These are phyloP conservation scores for Carcina quercana DNA, from an alignment of 2,888 invertebrate genomes.

Conservation along the genomic window DNA sequence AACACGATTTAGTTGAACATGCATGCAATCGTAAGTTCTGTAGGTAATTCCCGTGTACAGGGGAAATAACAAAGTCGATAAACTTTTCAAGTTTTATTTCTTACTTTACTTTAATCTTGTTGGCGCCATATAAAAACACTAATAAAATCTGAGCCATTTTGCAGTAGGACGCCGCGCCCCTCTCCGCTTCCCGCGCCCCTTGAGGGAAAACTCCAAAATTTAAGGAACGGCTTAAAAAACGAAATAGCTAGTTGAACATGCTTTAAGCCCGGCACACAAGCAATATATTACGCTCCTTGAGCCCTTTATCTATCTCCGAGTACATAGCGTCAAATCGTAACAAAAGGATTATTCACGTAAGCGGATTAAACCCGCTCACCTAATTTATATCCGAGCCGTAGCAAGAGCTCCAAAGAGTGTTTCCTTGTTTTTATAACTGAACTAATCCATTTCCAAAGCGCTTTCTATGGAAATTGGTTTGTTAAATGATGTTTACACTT, in stretches of 20 bases:
- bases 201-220: no score
- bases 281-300: constrained; percentile 32
- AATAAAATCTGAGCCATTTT: no score
- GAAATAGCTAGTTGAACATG: constrained; percentile 20
- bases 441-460: constrained; percentile 36
- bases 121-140: no score
- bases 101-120: no score
- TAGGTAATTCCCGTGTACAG: no score
- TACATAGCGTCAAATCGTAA: constrained; percentile 34
- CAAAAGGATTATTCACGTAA: constrained; percentile 45
- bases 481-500: constrained; percentile 36
- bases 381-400: constrained; percentile 38
- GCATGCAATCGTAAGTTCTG: no score
- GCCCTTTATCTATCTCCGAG: constrained; percentile 31
- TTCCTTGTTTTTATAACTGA: constrained; percentile 30
- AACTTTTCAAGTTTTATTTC: no score
- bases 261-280: constrained; percentile 24
- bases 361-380: constrained; percentile 36
- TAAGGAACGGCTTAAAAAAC: constrained; percentile 1
- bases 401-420: constrained; percentile 23
- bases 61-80: no score
- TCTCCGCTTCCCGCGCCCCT: no score
- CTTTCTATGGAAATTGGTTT: constrained; percentile 40
- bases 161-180: no score
- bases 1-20: no score